Percentiles rank a stretch among this genome's conserved stretches.
phyloP scores from a whole-genome alignment of 2,888 invertebrate species.

The Polia nebulosa region DNA sequence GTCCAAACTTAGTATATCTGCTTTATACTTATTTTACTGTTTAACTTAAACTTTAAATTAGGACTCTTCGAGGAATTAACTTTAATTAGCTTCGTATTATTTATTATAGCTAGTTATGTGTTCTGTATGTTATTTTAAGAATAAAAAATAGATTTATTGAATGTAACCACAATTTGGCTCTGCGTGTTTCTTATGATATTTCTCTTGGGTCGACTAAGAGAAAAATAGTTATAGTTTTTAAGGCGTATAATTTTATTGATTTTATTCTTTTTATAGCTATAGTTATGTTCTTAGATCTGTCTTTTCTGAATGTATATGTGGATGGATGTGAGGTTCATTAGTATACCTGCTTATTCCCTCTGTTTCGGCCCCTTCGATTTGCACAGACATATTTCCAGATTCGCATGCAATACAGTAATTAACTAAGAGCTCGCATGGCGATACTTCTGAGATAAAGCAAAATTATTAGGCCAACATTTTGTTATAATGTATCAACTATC shows the following conservation, averaged over 20 bases:
- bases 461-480: constrained; percentile 15
- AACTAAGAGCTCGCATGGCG: constrained; percentile 50
- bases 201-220: constrained; percentile 31
- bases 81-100: constrained; percentile 12
- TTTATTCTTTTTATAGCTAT: constrained; percentile 11
- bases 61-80: neutral
- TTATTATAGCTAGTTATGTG: constrained; percentile 29
- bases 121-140: constrained; percentile 44
- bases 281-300: constrained; percentile 29
- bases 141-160: constrained; percentile 23
- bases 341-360: constrained; percentile 16
- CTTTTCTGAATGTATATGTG: constrained; percentile 5
- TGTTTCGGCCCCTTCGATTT: constrained; percentile 31
- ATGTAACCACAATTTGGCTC: constrained; percentile 24
- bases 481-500: neutral
- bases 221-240: constrained; percentile 34
- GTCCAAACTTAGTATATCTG: constrained; percentile 7
- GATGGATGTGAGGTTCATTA: constrained; percentile 52
- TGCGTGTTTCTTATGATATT: constrained; percentile 58
- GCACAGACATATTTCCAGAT: constrained; percentile 27
- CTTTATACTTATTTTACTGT: neutral
- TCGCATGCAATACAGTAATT: constrained; percentile 70
- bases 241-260: neutral
- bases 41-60: constrained; percentile 8
- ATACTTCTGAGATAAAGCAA: constrained; percentile 17